phyloP scores from a whole-genome alignment of 2,888 invertebrate genomes.

The Mellilla xanthometata region DNA sequence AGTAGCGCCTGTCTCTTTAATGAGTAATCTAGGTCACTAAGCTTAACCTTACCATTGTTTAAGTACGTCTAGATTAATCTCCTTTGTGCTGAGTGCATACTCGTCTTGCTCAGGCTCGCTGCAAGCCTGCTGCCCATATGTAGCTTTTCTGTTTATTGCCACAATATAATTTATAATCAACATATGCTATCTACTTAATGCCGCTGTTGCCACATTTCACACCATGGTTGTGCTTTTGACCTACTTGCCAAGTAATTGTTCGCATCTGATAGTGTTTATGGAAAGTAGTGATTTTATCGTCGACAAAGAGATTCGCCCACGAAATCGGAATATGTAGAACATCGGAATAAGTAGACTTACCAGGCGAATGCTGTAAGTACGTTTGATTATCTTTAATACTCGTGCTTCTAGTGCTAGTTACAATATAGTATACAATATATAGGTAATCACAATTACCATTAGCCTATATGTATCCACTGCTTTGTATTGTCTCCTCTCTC shows the following conservation, averaged over 20 bases:
- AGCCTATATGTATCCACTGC: no score
- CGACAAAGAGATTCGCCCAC: background rate
- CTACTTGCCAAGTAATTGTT: slow-evolving; percentile 20
- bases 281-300: slow-evolving; percentile 22
- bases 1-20: no score
- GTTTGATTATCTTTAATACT: no score
- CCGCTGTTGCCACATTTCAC: slow-evolving; percentile 28
- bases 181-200: slow-evolving; percentile 35
- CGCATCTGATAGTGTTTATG: slow-evolving; percentile 19
- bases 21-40: slow-evolving; percentile 1
- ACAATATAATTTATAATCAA: slow-evolving; percentile 36
- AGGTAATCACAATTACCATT: no score
- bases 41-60: slow-evolving; percentile 4
- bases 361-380: no score
- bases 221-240: slow-evolving; percentile 25
- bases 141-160: slow-evolving; percentile 29
- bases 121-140: slow-evolving; percentile 34
- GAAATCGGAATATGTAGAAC: no score
- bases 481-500: no score
- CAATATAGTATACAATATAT: no score
- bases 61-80: slow-evolving; percentile 17
- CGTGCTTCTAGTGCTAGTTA: no score
- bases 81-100: slow-evolving; percentile 16
- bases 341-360: no score
- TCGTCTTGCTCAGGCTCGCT: slow-evolving; percentile 20